These are phyloP conservation scores for Spilosoma lubricipeda DNA, from an alignment of 2,888 invertebrate species.

Conservation along the genomic window DNA sequence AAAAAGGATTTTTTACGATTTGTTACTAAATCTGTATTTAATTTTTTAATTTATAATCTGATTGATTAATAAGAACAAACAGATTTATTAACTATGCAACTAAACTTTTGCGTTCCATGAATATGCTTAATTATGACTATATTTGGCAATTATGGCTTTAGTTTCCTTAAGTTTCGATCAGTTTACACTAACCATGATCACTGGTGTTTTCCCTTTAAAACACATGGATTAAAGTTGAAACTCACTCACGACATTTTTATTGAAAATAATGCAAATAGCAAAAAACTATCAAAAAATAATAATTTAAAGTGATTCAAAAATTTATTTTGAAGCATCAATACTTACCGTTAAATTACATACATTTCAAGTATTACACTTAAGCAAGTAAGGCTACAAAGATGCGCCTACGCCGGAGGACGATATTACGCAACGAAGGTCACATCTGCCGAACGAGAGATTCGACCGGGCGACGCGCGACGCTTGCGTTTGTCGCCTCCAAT, in stretches of 20 bases:
- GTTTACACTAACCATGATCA: background rate
- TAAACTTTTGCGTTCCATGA: background rate
- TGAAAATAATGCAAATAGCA: background rate
- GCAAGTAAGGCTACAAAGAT: conserved; percentile 42
- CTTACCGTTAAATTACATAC: conserved; percentile 34
- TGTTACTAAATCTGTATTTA: background rate
- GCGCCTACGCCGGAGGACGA: conserved; percentile 51
- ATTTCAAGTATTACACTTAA: conserved; percentile 33
- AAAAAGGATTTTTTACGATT: background rate
- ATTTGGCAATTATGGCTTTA: background rate
- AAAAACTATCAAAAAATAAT: background rate
- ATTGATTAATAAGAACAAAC: background rate
- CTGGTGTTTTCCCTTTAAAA: too few species aligned
- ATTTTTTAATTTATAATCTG: too few species aligned
- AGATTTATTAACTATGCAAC: background rate
- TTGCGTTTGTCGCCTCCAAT: conserved; percentile 10
- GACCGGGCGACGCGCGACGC: conserved; percentile 27
- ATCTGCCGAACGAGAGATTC: conserved; percentile 39
- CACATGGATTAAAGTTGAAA: background rate
- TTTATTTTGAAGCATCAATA: conserved; percentile 9
- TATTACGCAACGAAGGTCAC: conserved; percentile 59
- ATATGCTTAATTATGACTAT: background rate
- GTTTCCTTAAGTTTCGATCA: background rate
- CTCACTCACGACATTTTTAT: background rate
- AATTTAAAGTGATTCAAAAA: conserved; percentile 9